Conservation (phyloP, 2,797 vertebrate genomes). For the Phaenicophaeus curvirostris region DNA sequence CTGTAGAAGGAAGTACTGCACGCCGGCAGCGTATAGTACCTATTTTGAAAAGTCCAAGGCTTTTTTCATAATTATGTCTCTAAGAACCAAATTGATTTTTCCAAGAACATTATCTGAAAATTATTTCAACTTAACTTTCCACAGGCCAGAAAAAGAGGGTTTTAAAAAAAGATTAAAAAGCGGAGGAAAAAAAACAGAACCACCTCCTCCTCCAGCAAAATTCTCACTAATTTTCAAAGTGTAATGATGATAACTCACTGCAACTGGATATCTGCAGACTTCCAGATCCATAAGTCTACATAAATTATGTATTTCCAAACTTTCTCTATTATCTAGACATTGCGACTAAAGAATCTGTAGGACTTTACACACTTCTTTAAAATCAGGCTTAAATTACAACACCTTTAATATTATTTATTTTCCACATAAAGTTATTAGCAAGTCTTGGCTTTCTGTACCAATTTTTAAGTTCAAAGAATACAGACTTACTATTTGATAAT, state of each 20-base stretch:
- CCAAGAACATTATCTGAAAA: neutral
- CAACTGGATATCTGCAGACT: neutral
- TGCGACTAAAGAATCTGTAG: neutral
- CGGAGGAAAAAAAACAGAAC: rapidly evolving
- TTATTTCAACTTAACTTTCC: neutral
- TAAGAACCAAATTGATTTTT: neutral
- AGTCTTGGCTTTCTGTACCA: neutral
- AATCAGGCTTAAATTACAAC: neutral
- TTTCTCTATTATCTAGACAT: neutral
- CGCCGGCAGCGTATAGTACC: neutral
- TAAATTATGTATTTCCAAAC: neutral
- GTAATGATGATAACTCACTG: neutral
- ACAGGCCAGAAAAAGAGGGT: neutral
- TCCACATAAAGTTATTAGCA: neutral
- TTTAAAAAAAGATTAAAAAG: neutral
- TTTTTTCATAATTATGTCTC: neutral
- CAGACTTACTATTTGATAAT: neutral
- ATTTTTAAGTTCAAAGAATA: neutral
- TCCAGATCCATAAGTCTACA: neutral
- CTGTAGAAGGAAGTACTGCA: neutral
- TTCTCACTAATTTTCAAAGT: neutral
- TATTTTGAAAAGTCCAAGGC: neutral
- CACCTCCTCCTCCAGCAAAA: neutral
- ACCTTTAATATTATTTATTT: neutral
- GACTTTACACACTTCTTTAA: neutral